Base-by-base conservation (phyloP, 2,888 invertebrate species). In the Apeira syringaria region DNA sequence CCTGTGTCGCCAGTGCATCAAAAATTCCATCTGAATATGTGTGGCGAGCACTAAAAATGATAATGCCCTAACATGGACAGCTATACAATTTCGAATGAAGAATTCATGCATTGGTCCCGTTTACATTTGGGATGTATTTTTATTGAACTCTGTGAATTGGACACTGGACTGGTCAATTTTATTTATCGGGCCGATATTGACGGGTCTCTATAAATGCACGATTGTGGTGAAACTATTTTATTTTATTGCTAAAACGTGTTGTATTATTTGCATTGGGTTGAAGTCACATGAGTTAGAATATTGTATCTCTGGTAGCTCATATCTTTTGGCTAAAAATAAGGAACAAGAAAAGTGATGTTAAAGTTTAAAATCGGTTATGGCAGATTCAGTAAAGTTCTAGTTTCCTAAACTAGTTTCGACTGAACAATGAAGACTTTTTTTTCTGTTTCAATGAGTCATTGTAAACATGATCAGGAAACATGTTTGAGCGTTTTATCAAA, bases 11-110 rank as follows among this genome's bases (percentile, higher is more conserved):
- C 86, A 86, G 86, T 89, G 88, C 88, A 90, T 90, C 90, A 89
- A 90, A 90, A 90, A 90, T 90, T 90, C 90, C 85, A 90, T 90
- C 90, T 89, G 89, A 87, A 85, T 87, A 84, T 84, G 83, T 88
- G 88, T 89, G 88, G 87, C 81, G 71, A 86, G 88, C 85, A 88
- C 89, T 90, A 90, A 90, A 90, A 90, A 90, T 89, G 88, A 90
- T 90, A 89, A 90, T 90, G 76, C 88, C 80, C 82, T 82, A 84
- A 86, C 85, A 82, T 85, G 82, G 78, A 76, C 71, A 71, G 74
- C 72, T 69, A 86, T 85, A 88, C 88, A 87, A 88, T 87, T 88
- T 88, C 72, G 73, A 81, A 88, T 89, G 84, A 89, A 87, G 87
- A 77, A 88, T 89, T 89, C 88, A 89, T 88, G 77, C 78, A 76